phyloP scores from a whole-genome alignment of 30 jellyfish, hydroid and myxozoan genomes.

The Hydractinia echinata region DNA sequence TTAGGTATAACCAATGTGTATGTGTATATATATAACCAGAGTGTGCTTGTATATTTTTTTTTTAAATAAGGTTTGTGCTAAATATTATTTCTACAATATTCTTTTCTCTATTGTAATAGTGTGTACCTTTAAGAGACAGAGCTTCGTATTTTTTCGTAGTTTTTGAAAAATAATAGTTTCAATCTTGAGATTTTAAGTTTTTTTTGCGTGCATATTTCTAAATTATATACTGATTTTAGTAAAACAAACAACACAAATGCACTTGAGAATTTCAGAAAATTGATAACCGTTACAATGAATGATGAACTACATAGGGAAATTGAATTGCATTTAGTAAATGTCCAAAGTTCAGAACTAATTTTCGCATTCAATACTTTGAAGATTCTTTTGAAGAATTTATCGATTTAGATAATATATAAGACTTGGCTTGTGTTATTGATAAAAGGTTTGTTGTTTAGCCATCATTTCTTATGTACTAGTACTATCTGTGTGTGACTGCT shows the following conservation, averaged over 20 bases:
- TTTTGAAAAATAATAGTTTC: too few species aligned
- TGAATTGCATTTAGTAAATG: not conserved
- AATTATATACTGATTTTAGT: not conserved
- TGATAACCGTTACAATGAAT: too few species aligned
- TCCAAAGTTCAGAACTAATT: not conserved
- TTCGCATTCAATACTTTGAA: not conserved
- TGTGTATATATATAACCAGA: not conserved
- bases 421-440: not conserved
- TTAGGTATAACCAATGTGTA: not conserved
- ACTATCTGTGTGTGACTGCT: not conserved
- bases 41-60: not conserved
- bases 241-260: not conserved
- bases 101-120: not conserved
- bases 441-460: not conserved
- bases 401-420: not conserved
- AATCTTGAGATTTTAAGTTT: too few species aligned
- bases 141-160: too few species aligned
- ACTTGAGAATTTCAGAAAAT: too few species aligned
- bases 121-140: too few species aligned
- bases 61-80: not conserved
- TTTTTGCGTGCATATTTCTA: too few species aligned
- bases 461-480: not conserved
- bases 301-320: not conserved
- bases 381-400: not conserved
- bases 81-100: not conserved